These are phyloP conservation scores for Goniozus legneri DNA, from an alignment of 1,140 invertebrate species.

Conservation along the genomic window DNA sequence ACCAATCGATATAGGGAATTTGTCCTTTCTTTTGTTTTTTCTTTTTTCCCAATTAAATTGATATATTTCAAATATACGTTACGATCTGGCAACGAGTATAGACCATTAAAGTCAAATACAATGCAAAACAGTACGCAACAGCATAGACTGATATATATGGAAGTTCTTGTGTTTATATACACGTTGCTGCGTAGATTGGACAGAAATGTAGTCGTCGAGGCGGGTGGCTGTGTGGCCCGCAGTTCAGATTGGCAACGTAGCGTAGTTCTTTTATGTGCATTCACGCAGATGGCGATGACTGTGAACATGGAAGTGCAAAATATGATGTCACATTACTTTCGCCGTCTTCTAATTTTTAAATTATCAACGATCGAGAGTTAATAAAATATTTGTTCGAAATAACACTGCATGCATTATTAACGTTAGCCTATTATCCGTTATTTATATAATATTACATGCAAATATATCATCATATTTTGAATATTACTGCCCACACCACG, in stretches of 20 bases:
- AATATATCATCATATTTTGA: no score
- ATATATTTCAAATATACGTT: no score
- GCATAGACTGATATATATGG: conserved; percentile 36
- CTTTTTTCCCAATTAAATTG: no score
- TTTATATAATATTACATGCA: background rate
- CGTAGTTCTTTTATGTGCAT: conserved; percentile 51
- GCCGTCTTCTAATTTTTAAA: conserved; percentile 14
- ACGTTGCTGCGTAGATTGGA: conserved; percentile 51
- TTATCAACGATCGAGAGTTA: conserved; percentile 27
- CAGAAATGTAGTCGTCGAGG: conserved; percentile 47
- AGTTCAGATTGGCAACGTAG: conserved; percentile 48
- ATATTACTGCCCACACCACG: no score
- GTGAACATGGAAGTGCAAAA: conserved; percentile 52
- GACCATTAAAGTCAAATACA: conserved; percentile 28
- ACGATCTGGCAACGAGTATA: conserved; percentile 25
- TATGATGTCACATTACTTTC: conserved; percentile 41
- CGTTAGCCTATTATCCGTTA: no score
- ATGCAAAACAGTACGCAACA: conserved; percentile 35
- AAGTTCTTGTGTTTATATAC: conserved; percentile 40
- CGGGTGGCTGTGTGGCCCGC: conserved; percentile 41
- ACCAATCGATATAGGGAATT: no score
- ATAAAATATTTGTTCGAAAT: conserved; percentile 23
- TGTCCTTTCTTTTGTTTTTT: no score
- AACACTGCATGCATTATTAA: conserved; percentile 32
- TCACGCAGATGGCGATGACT: conserved; percentile 53